A percentile compares a stretch with the other conserved stretches of the same genome.
phyloP scores from a whole-genome alignment of 1,140 invertebrate species.

The Episyrphus balteatus region DNA sequence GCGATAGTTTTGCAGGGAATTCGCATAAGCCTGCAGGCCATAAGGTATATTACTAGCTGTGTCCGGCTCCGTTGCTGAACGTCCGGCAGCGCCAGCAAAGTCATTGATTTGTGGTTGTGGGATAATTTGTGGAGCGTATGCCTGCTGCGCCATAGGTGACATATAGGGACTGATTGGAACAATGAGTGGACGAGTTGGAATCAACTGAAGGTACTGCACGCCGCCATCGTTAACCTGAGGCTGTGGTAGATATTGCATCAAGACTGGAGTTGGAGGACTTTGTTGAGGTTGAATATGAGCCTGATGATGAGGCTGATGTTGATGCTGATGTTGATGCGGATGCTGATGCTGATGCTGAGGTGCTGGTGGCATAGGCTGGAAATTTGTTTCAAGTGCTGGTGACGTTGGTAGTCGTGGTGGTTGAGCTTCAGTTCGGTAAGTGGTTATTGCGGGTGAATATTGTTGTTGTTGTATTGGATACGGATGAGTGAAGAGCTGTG shows the following conservation, averaged over 20 bases:
- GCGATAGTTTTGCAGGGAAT: slow-evolving; percentile 5
- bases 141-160: neutral
- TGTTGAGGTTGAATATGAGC: neutral
- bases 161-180: slow-evolving; percentile 30
- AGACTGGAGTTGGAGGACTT: slow-evolving; percentile 39
- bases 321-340: neutral
- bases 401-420: neutral
- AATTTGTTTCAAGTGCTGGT: slow-evolving; percentile 32
- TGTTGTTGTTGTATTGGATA: slow-evolving; percentile 1
- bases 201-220: slow-evolving; percentile 31
- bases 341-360: neutral
- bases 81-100: neutral
- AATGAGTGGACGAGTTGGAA: slow-evolving; percentile 31
- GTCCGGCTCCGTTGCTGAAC: neutral
- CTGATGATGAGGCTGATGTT: slow-evolving; percentile 1
- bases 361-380: slow-evolving; percentile 21
- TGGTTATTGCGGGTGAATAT: slow-evolving; percentile 23
- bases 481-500: neutral
- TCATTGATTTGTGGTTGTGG: neutral
- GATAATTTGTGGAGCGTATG: neutral
- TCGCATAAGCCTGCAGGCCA: slow-evolving; percentile 13
- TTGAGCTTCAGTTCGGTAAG: slow-evolving; percentile 15
- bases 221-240: slow-evolving; percentile 21
- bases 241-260: slow-evolving; percentile 44
- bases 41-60: slow-evolving; percentile 14